Base-by-base conservation (phyloP, 2,888 invertebrate genomes). In the Acronicta leporina region DNA sequence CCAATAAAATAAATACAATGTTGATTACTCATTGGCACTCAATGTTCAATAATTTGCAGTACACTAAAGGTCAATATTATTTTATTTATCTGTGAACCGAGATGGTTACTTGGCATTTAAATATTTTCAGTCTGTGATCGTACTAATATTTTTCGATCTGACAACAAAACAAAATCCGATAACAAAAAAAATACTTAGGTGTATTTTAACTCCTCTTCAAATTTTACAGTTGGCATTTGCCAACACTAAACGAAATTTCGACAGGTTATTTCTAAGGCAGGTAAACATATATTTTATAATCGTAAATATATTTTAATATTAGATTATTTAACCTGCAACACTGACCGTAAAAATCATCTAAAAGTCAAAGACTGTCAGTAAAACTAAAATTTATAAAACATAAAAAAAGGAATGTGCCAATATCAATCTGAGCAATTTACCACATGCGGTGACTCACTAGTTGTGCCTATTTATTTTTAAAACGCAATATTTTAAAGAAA, bases 351-450 rank as follows among this genome's bases (percentile, higher is more conserved):
- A 75, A 75, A 68, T 65, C 71, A 71, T 13, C 57, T 76, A 56
- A 76, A 75, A 59, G 71, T 75, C 75, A 71, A 58, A 54, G 41
- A 35, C 48, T 57, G 75, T 68, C 71, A 70, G 60, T 64, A 40
- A 25, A 46, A 63, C 44, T 51, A 51, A 56, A 73, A 70, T 76
- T 76, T 76, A 75, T 68, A 70, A 64, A 68, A 62, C 60, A 60
- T 75, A 73, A 73, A 75, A 52, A 70, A 46, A 61, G 56, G 76
- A 62, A 75, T 76, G 75, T 57, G 62, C 63, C 70, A 64, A 75
- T 75, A 73, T 73, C 56, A 67, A 69, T 77, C 53, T 63, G 48
- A 52, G 63, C 14, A 56, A 72, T 66, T 66, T 45, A 60, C 52
- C 49, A 48, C 58, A 33, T 52, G 51, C 45, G 56, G 48, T 71